These are phyloP conservation scores for Parnassius glacialis DNA, from an alignment of 2,888 invertebrate genomes.

Conservation along the genomic window DNA sequence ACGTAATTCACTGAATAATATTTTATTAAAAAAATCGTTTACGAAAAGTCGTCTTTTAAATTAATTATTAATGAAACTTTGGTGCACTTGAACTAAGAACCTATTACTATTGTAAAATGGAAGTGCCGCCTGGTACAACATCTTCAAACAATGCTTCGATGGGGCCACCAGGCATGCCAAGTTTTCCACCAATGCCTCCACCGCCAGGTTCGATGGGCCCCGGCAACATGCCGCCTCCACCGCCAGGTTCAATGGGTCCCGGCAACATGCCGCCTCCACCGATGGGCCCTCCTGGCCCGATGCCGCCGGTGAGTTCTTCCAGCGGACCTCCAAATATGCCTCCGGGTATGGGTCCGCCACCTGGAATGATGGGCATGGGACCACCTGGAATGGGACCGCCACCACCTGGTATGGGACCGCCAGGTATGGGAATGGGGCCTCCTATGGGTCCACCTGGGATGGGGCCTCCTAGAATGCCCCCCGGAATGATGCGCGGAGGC, in stretches of 20 bases:
- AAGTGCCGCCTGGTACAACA: slow-evolving; percentile 61
- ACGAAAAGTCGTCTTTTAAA: too few species aligned
- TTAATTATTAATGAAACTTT: too few species aligned
- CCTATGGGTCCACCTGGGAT: slow-evolving; percentile 59
- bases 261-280: slow-evolving; percentile 40
- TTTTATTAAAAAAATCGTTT: too few species aligned
- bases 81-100: too few species aligned
- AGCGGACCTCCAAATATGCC: slow-evolving; percentile 41
- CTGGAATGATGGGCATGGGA: slow-evolving; percentile 47
- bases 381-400: slow-evolving; percentile 46
- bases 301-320: slow-evolving; percentile 49
- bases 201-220: slow-evolving; percentile 42
- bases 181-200: slow-evolving; percentile 43
- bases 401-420: slow-evolving; percentile 50
- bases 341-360: slow-evolving; percentile 45
- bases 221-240: slow-evolving; percentile 40
- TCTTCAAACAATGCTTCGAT: slow-evolving; percentile 56
- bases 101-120: slow-evolving; percentile 43
- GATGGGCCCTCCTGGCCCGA: slow-evolving; percentile 50
- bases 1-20: too few species aligned
- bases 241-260: slow-evolving; percentile 39
- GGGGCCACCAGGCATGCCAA: slow-evolving; percentile 44
- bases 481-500: slow-evolving; percentile 59
- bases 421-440: slow-evolving; percentile 53
- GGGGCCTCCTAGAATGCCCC: slow-evolving; percentile 62